Base-by-base conservation (phyloP, 2,113 vertebrate genomes). In the Petrocephalus zakoni region DNA sequence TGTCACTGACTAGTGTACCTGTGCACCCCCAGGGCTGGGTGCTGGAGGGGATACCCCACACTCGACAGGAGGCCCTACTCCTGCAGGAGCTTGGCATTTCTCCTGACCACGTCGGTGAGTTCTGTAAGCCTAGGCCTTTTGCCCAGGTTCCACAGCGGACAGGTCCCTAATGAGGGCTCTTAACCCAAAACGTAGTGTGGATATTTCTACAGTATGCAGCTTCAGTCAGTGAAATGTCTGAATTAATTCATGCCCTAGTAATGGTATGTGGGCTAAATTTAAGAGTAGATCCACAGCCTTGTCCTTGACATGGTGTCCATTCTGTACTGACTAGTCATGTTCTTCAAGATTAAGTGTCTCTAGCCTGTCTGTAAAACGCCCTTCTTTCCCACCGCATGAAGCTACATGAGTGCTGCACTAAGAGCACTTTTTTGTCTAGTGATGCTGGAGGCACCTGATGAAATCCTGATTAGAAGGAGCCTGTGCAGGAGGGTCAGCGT, bases 61-160 rank as follows among this genome's bases (percentile, higher is more conserved):
- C 94, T 2, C 95, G 94, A 85, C 96, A 97, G 0, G 96, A 98
- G 92, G 97, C 95, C 1, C 92, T 97, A 89, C 87, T 89, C 89
- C 93, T 98, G n/a, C 98, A 98, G 84, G 94, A 95, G 82, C 90
- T 89, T 13, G 97, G 97, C 11, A 93, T 98, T 87, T 21, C 92
- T 53, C 97, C 98, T 8, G 93, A 96, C 68, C 98, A 99, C 0
- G 96, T 97, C 55, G 96, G 98, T 99, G 92, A 95, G 97, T 90
- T 51, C 53, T 25, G 53, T 61, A 51, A 46, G 52, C 55, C 87
- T 29, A n/a, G 29, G 5, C 52, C 7, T 10, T 52, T 52, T 13
- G n/a, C 58, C 49, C 68, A 6, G 2, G 21, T 68, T 55, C 42
- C 58, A 72, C 47, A 9, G 46, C 21, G 22, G 46, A 83, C 21